Evolutionary conservation across 2,888 invertebrate species (phyloP).

Genomic region (Drosophila flavopinicola): DNA sequence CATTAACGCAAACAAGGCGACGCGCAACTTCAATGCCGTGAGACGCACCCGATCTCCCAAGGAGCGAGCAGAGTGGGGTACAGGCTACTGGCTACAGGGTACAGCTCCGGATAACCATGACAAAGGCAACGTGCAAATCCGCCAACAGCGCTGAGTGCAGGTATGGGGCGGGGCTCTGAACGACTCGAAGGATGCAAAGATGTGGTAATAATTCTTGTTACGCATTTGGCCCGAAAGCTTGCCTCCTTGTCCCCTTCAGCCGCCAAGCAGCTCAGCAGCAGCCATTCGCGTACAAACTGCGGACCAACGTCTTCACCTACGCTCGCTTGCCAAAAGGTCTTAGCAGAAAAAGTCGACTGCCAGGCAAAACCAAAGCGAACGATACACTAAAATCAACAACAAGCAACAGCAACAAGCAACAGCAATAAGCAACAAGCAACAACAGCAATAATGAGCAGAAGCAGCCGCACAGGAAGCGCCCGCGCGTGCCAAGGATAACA

Average conservation of each 20-base stretch:
- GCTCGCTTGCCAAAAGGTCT: constrained; percentile 43
- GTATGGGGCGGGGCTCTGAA: too few species aligned
- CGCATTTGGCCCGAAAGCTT: constrained; percentile 51
- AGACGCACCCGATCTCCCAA: constrained; percentile 16
- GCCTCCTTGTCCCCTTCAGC: not conserved
- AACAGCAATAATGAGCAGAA: constrained; percentile 36
- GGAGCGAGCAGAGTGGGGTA: too few species aligned
- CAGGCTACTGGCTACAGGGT: too few species aligned
- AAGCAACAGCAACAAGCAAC: constrained; percentile 14
- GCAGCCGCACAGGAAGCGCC: constrained; percentile 34
- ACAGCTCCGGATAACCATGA: too few species aligned
- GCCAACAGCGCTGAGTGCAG: too few species aligned
- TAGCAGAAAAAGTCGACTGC: constrained; percentile 20
- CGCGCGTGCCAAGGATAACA: constrained; percentile 72
- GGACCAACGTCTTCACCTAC: not conserved
- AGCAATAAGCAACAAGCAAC: constrained; percentile 16
- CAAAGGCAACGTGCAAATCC: too few species aligned
- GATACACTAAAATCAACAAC: constrained; percentile 62
- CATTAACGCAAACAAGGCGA: constrained; percentile 40
- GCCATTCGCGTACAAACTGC: too few species aligned
- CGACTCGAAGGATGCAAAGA: too few species aligned
- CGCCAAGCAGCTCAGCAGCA: not conserved
- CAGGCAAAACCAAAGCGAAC: constrained; percentile 45
- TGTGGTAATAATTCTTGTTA: constrained; percentile 69
- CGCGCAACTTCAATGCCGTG: constrained; percentile 64